Conservation (phyloP, 2,888 invertebrate species). For the Cecidostiba fungosa region DNA sequence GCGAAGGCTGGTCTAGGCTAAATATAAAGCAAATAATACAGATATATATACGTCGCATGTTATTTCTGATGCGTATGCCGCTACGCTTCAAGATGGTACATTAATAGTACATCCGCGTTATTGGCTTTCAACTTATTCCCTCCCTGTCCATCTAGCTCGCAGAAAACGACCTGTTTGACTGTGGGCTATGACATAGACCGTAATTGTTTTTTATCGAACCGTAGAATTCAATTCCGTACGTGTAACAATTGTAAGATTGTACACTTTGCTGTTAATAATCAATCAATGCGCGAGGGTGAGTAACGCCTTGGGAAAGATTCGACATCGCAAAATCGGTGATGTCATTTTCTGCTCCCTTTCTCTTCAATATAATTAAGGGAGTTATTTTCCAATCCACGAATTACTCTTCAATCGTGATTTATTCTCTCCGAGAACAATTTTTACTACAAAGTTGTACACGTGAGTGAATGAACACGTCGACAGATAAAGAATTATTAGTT, state of each 20-base stretch:
- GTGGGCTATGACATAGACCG: not conserved
- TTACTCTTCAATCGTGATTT: too few relatives aligned
- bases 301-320: not conserved
- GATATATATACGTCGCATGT: slow-evolving; percentile 72
- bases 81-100: slow-evolving; percentile 53
- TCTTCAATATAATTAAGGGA: too few relatives aligned
- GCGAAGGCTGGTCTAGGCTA: slow-evolving; percentile 77
- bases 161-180: not conserved
- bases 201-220: not conserved
- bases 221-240: not conserved
- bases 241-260: too few relatives aligned
- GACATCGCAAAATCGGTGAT: not conserved
- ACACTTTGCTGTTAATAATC: not conserved
- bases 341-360: not conserved
- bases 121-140: slow-evolving; percentile 9
- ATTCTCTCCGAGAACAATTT: too few relatives aligned
- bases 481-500: too few relatives aligned
- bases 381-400: too few relatives aligned
- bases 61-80: slow-evolving; percentile 69
- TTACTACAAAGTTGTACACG: too few relatives aligned
- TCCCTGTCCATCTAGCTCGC: not conserved
- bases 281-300: not conserved
- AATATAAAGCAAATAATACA: slow-evolving; percentile 77
- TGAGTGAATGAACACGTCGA: too few relatives aligned
- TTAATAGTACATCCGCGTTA: slow-evolving; percentile 57